Conservation (phyloP, 2,888 invertebrate species). For the Branchellion lobata region DNA sequence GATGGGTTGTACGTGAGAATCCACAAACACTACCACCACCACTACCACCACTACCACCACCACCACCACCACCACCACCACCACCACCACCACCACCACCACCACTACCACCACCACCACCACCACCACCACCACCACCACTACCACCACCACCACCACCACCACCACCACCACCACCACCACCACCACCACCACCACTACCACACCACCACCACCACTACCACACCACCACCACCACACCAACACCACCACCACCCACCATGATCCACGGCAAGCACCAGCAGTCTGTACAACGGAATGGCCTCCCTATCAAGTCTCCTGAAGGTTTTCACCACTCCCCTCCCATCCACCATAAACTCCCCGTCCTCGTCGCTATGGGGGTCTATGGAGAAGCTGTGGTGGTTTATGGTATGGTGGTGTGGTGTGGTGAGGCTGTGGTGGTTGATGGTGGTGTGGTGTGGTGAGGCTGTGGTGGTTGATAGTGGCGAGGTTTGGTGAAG, state of each 20-base stretch:
- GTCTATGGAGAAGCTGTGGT: slow-evolving; percentile 58
- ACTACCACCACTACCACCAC: no score
- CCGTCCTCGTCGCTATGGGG: slow-evolving; percentile 54
- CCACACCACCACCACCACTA: neutral
- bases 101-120: neutral
- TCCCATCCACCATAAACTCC: slow-evolving; percentile 54
- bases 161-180: neutral
- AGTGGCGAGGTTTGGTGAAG: no score
- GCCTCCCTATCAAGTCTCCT: slow-evolving; percentile 51
- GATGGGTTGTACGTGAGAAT: no score
- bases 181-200: slow-evolving; percentile 11
- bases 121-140: neutral
- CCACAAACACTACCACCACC: neutral
- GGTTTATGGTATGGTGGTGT: no score
- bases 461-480: no score
- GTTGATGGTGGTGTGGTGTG: no score
- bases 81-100: slow-evolving; percentile 3
- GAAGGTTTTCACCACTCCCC: slow-evolving; percentile 49
- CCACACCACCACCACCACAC: no score
- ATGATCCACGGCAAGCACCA: slow-evolving; percentile 52
- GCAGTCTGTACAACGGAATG: slow-evolving; percentile 49
- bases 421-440: no score
- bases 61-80: no score
- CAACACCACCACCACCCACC: slow-evolving; percentile 44
- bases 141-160: neutral